Evolutionary conservation across 2,888 invertebrate genomes (phyloP).

Genomic region (Pycnomerus fuliginosus): DNA sequence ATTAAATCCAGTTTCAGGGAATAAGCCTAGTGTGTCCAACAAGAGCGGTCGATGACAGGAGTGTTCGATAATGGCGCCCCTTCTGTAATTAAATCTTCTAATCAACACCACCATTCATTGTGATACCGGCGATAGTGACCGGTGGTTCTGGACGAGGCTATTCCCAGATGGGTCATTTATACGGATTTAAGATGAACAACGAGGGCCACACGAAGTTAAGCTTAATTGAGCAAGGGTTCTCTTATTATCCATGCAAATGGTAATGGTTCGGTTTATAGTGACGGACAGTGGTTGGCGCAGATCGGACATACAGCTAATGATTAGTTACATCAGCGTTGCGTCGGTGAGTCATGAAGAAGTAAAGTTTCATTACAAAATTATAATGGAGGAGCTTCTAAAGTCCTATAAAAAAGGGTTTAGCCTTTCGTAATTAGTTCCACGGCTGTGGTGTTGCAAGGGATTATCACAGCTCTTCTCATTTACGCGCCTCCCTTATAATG

Average conservation of each 20-base stretch:
- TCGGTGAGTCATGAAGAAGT: constrained; percentile 3
- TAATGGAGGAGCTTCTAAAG: constrained; percentile 23
- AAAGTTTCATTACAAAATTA: constrained; percentile 20
- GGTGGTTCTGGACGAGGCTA: constrained; percentile 33
- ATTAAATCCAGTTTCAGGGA: constrained; percentile 11
- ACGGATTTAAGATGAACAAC: constrained; percentile 53
- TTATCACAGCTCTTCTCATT: constrained; percentile 48
- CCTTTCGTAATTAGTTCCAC: constrained; percentile 45
- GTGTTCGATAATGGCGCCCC: constrained; percentile 39
- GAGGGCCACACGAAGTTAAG: constrained; percentile 43
- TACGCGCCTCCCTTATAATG: constrained; percentile 47
- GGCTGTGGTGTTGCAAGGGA: constrained; percentile 45
- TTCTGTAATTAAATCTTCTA: constrained; percentile 52
- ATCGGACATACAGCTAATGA: constrained; percentile 7
- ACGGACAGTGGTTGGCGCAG: constrained; percentile 38
- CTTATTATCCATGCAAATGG: constrained; percentile 53
- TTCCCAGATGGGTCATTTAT: constrained; percentile 53
- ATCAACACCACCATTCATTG: constrained; percentile 52
- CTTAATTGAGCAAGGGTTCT: constrained; percentile 49
- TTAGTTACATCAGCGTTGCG: too few species aligned
- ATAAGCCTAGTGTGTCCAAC: constrained; percentile 19
- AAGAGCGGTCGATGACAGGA: constrained; percentile 24
- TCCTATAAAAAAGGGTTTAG: constrained; percentile 40
- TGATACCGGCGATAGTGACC: constrained; percentile 43
- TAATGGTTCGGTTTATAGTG: constrained; percentile 44